A percentile compares a stretch with the other conserved stretches of the same genome.
These are phyloP conservation scores for Bombus soroeensis DNA, from an alignment of 1,140 invertebrate genomes.

Conservation along the genomic window DNA sequence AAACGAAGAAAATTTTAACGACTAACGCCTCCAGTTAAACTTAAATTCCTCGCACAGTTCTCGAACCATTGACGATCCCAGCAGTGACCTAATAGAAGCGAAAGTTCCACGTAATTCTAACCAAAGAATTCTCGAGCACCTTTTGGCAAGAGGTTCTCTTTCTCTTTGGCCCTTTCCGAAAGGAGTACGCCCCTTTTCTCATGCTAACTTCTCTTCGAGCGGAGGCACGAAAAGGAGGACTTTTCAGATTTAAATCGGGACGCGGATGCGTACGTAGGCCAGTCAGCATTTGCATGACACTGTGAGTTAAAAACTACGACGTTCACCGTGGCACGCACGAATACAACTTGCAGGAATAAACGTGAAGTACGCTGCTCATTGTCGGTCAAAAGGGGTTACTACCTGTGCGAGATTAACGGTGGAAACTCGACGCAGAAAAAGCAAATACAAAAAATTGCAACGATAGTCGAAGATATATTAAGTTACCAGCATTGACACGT, in stretches of 20 bases:
- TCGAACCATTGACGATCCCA: not conserved
- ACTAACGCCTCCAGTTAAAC: no score
- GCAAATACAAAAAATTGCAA: not conserved
- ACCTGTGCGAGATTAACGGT: constrained; percentile 23
- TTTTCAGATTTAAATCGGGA: constrained; percentile 69
- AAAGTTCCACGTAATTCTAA: not conserved
- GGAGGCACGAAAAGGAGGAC: constrained; percentile 47
- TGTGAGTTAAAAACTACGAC: constrained; percentile 32
- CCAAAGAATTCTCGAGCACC: constrained; percentile 41
- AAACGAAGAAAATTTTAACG: not conserved
- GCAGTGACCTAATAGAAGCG: not conserved
- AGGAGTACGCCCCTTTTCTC: constrained; percentile 50
- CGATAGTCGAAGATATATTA: not conserved
- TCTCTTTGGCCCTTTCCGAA: constrained; percentile 28
- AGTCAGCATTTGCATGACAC: constrained; percentile 59
- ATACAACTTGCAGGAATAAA: constrained; percentile 7
- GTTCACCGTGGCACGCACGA: constrained; percentile 20
- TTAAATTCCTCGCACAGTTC: not conserved
- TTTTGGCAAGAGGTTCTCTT: constrained; percentile 8
- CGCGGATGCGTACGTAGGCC: constrained; percentile 33
- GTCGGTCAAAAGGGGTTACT: constrained; percentile 16
- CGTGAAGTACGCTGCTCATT: constrained; percentile 24
- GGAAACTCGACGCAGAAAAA: not conserved
- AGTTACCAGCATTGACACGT: no score
- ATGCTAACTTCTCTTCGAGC: constrained; percentile 55